Evolutionary conservation across 2,113 vertebrate genomes (phyloP), one percentile per base, ranked within the genome.

Genomic region (Canis aureus): DNA sequence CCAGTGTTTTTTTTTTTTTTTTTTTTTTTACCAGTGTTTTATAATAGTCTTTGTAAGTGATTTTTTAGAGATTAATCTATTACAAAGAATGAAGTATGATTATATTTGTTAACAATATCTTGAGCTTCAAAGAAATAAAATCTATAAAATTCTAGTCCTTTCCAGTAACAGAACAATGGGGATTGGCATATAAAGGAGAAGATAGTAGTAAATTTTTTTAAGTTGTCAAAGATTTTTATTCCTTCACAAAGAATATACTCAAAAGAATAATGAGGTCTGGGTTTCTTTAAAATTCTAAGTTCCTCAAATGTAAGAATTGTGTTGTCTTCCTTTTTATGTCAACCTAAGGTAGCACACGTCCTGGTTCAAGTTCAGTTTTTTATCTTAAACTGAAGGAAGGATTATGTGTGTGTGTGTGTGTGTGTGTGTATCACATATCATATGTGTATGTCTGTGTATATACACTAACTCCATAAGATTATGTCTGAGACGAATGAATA

Each of bases 171-270:
- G 29, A 80, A 76, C 19, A 81, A 43, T 80, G 32, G 9, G 17
- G 27, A 17, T 0, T 73, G 25, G 1, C 6, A 90, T 17, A 92
- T 51, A 80, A 16, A 90, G 17, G 64, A 43, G 9, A 16, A 60
- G 17, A 49, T 0, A 71, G 9, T 23, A 60, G 19, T 64, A 49
- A 92, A 59, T 60, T 49, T 69, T 22, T 76, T 88, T 67, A 1
- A 84, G 8, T 51, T 95, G 29, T 64, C 20, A 69, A 87, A 78
- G 12, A 67, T 73, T 79, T 96, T 82, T 67, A 93, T 86, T 87
- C 6, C 22, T 82, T 88, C 13, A 59, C 38, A 78, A 57, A 78
- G 8, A 93, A 62, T 0, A 74, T 11, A 57, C 1, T 80, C 5
- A 66, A 71, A 81, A 94, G 5, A 81, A 88, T 20, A 94, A 60